Evolutionary conservation across 2,797 vertebrate species (phyloP).

Genomic region (Lepilemur septentrionalis): DNA sequence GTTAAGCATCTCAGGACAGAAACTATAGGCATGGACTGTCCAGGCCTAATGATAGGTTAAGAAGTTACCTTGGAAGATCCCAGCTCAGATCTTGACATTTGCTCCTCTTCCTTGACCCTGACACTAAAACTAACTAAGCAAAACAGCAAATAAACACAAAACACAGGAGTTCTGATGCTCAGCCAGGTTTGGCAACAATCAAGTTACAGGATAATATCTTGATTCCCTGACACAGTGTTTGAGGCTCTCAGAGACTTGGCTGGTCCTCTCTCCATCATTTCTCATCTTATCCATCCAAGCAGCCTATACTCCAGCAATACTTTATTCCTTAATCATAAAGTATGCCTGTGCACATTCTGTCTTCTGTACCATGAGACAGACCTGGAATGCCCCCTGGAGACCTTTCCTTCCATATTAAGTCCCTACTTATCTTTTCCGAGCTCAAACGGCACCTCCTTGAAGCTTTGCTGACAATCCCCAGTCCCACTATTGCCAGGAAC

Average conservation of each 20-base stretch:
- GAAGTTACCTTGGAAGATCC: not conserved
- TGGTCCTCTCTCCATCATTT: not conserved
- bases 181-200: not conserved
- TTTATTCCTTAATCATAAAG: not conserved
- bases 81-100: not conserved
- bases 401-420: not conserved
- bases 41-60: not conserved
- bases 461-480: not conserved
- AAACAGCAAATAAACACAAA: not conserved
- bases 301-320: not conserved
- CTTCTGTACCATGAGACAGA: not conserved
- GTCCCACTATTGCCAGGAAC: not conserved
- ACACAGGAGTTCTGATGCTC: not conserved
- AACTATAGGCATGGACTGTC: not conserved
- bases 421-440: not conserved
- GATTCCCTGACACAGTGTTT: not conserved
- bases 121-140: not conserved
- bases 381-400: not conserved
- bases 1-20: not conserved
- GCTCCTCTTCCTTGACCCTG: not conserved
- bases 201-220: not conserved
- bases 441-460: not conserved
- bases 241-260: not conserved
- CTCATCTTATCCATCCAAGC: not conserved
- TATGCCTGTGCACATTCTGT: not conserved